phyloP scores from a whole-genome alignment of 2,113 vertebrate genomes.

The Dicerorhinus sumatrensis region DNA sequence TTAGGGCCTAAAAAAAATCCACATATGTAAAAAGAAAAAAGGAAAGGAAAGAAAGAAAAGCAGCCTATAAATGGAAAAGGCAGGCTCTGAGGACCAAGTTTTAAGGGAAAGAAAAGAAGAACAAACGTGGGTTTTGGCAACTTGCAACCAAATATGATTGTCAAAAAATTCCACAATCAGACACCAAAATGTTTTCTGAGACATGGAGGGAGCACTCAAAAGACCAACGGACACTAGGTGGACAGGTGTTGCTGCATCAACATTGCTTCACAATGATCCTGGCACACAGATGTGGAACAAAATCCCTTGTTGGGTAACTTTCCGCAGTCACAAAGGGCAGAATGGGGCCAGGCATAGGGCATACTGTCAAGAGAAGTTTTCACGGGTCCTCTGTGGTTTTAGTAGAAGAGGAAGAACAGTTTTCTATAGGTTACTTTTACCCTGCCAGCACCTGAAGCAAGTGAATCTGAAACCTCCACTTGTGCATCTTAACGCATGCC shows the following conservation, averaged over 20 bases:
- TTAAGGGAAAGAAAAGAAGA: constrained; percentile 31
- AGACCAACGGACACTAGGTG: background rate
- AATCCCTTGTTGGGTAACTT: background rate
- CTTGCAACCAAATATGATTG: constrained; percentile 62
- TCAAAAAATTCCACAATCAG: constrained; percentile 59
- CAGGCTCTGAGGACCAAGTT: constrained; percentile 14
- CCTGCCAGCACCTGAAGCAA: background rate
- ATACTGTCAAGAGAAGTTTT: background rate
- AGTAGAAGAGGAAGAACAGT: background rate
- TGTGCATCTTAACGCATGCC: background rate
- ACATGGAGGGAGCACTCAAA: background rate
- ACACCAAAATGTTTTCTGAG: constrained; percentile 37
- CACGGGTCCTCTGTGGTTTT: background rate
- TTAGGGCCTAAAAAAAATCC: constrained; percentile 35
- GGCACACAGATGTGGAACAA: constrained; percentile 25
- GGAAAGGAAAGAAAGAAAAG: background rate
- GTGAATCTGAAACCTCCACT: background rate
- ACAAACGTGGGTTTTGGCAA: constrained; percentile 61
- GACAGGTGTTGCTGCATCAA: background rate
- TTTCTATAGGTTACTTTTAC: background rate
- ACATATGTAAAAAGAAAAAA: background rate
- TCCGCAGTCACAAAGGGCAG: constrained; percentile 18
- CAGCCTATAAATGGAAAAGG: background rate
- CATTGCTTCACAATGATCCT: constrained; percentile 15
- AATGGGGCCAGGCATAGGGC: background rate